phyloP scores from a whole-genome alignment of 2,113 vertebrate species.

The Okapia johnstoni region DNA sequence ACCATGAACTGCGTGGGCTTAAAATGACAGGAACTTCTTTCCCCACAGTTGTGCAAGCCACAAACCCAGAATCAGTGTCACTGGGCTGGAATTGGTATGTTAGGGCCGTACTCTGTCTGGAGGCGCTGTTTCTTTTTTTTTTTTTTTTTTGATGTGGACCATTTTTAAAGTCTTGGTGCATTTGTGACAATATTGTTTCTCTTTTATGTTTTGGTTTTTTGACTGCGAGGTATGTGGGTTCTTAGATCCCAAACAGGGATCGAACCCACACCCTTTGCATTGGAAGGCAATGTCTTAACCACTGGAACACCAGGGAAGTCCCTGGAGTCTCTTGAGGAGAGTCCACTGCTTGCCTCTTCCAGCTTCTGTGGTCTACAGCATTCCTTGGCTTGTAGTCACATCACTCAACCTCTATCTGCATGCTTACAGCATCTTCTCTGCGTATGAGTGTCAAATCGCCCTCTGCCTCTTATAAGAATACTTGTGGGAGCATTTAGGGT shows the following conservation, averaged over 20 bases:
- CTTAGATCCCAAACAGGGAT: neutral
- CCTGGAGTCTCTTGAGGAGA: neutral
- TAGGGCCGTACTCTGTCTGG: neutral
- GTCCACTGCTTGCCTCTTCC: neutral
- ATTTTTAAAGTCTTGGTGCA: neutral
- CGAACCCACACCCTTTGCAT: fast-evolving
- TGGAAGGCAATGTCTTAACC: neutral
- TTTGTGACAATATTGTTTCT: neutral
- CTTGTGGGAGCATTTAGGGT: neutral
- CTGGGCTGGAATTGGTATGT: neutral
- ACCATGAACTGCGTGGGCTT: neutral
- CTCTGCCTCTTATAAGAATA: neutral
- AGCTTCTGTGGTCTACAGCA: neutral
- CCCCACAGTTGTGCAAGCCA: neutral
- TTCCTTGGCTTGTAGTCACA: neutral
- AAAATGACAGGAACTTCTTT: neutral
- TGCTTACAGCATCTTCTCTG: neutral
- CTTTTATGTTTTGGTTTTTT: neutral
- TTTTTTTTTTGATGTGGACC: neutral
- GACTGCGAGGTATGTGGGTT: neutral
- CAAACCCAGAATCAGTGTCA: neutral
- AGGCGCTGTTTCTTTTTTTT: fast-evolving
- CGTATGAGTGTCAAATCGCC: neutral
- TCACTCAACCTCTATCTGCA: neutral
- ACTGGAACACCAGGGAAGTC: neutral